These are phyloP conservation scores for Temnothorax curvispinosus DNA, from an alignment of 1,140 invertebrate species.

Conservation along the genomic window DNA sequence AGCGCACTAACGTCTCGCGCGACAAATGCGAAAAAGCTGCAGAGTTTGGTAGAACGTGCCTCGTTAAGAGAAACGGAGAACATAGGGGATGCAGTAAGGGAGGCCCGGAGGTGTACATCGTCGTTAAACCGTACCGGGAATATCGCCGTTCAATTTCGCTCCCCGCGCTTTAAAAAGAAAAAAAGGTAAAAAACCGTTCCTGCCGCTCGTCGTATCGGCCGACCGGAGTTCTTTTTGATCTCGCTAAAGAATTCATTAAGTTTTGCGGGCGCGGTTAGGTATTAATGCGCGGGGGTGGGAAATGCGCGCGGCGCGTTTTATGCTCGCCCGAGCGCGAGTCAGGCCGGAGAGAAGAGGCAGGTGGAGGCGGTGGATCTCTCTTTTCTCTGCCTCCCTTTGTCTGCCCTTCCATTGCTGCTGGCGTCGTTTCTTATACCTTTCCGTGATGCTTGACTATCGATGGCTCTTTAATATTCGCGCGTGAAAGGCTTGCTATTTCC, in stretches of 20 bases:
- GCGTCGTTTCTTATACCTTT: conserved; percentile 63
- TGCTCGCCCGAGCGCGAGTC: conserved; percentile 68
- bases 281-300: conserved; percentile 79
- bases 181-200: background rate
- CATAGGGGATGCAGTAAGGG: conserved; percentile 64
- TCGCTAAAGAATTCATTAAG: conserved; percentile 81
- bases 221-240: conserved; percentile 78
- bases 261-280: conserved; percentile 78
- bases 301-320: conserved; percentile 72
- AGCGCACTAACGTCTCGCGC: conserved; percentile 55
- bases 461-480: conserved; percentile 67
- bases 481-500: conserved; percentile 32
- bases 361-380: conserved; percentile 68
- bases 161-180: conserved; percentile 65
- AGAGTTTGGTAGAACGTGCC: conserved; percentile 67
- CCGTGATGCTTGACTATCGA: conserved; percentile 67
- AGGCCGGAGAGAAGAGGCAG: conserved; percentile 61
- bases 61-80: conserved; percentile 75
- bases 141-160: conserved; percentile 76
- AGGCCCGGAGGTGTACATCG: conserved; percentile 59
- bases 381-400: conserved; percentile 67
- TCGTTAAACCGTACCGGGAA: conserved; percentile 76
- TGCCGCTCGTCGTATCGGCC: conserved; percentile 65
- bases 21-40: conserved; percentile 23
- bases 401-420: conserved; percentile 46